Evolutionary conservation across 1,140 invertebrate species (phyloP).

Genomic region (Aphidius gifuensis): DNA sequence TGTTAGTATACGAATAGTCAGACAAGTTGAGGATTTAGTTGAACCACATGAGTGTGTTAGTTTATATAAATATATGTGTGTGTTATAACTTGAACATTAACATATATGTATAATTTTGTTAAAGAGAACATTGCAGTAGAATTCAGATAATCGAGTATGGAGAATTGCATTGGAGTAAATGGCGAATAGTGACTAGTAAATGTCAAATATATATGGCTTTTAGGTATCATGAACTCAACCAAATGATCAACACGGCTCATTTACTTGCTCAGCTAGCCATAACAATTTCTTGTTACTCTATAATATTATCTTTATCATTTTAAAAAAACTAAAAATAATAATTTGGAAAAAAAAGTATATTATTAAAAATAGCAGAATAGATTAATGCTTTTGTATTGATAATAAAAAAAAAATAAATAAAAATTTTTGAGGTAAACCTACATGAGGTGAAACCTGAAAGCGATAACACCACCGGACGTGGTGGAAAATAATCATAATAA

Average conservation of each 20-base stretch:
- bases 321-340: neutral
- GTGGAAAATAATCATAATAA: conserved; percentile 14
- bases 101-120: conserved; percentile 41
- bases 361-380: conserved; percentile 3
- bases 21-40: no score
- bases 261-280: conserved; percentile 44
- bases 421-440: conserved; percentile 20
- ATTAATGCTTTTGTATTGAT: conserved; percentile 15
- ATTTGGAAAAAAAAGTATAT: neutral
- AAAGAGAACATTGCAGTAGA: conserved; percentile 34
- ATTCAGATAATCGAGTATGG: conserved; percentile 53
- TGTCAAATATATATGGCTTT: conserved; percentile 21
- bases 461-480: conserved; percentile 17
- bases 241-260: conserved; percentile 47
- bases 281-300: conserved; percentile 41
- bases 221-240: neutral
- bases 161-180: conserved; percentile 33
- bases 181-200: conserved; percentile 37
- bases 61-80: no score
- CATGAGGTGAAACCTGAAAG: conserved; percentile 24
- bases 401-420: conserved; percentile 17
- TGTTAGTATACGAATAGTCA: no score
- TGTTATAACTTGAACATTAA: no score
- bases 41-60: no score
- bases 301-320: conserved; percentile 1